A percentile compares a stretch with the other conserved stretches of the same genome.
Conservation (phyloP, 2,797 vertebrate species). For the Sarcoramphus papa region DNA sequence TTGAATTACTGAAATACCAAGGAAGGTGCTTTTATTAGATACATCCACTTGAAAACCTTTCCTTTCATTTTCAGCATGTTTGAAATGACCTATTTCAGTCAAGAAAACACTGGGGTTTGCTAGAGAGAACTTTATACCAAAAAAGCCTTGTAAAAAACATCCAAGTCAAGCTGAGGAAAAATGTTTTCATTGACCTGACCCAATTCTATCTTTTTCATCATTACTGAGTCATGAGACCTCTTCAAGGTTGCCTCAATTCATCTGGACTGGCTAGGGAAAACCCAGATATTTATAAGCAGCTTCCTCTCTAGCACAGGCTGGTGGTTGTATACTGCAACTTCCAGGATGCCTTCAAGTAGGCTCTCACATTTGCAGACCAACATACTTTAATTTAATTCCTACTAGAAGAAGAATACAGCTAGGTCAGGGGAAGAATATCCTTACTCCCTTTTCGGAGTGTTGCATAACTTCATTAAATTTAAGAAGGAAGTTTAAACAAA, state of each 20-base stretch:
- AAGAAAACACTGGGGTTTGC: background rate
- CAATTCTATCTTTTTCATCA: background rate
- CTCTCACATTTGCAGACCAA: background rate
- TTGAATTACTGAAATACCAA: background rate
- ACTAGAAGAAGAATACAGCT: background rate
- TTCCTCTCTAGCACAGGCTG: background rate
- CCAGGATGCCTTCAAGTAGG: background rate
- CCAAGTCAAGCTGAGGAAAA: background rate
- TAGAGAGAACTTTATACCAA: background rate
- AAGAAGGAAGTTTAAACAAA: background rate
- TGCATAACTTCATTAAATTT: background rate
- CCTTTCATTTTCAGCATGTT: background rate
- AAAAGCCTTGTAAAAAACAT: background rate
- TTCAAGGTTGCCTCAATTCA: background rate
- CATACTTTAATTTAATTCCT: background rate
- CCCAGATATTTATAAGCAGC: background rate
- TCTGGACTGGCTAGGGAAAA: background rate
- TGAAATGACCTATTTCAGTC: background rate
- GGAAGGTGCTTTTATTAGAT: background rate
- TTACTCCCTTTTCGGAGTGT: background rate
- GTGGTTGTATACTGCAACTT: background rate
- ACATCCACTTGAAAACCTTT: background rate
- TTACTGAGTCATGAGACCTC: background rate
- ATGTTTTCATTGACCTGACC: background rate
- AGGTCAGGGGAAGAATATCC: background rate